Evolutionary conservation across 2,888 invertebrate species (phyloP), one percentile per base, ranked within the genome.

Genomic region (Miltochrista miniata): DNA sequence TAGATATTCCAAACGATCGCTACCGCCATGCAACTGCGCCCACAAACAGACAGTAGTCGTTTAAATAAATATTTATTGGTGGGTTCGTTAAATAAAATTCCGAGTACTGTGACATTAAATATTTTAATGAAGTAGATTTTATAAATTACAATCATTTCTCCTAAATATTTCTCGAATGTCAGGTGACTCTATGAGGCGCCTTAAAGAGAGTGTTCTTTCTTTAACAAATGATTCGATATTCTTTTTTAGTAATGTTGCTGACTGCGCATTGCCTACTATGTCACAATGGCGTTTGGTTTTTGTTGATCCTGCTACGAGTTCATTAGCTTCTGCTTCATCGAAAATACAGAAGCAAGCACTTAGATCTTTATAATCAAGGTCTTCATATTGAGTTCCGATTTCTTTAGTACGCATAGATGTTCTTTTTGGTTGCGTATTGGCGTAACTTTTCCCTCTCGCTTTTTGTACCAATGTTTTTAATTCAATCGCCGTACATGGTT

Each of bases 321-420:
- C 24, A 29, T 7, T 29, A 4, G 5, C 18, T 12, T 36, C 36
- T 7, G n/a, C 13, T 2, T 79, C 36, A 55, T 81, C 81, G 9
- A 74, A 73, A 15, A 80, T 80, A 1, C 82, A 80, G 46, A 83
- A 83, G 53, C 87, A 89, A 14, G 68, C 76, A 58, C 87, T 90
- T 29, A 87, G 51, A 8, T 53, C 59, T 14, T 87, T 81, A 50
- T 74, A 82, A 45, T 83, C 71, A 38, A 73, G 69, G 35, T 89
- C 84, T 8, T 73, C 73, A 51, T 74, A 84, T 47, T 89, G 87
- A 0, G 79, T 83, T 14, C 63, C 48, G 0, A 74, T 56, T 15
- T 86, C 76, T 53, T 54, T 83, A 1, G 77, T 82, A 40, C 67
- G 64, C 46, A 60, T 79, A 1, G 80, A 60, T 41, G 56, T 54